A percentile compares a stretch with the other conserved stretches of the same genome.
These are phyloP conservation scores for Magallana ariakensis DNA, from an alignment of 1,140 invertebrate genomes.

Conservation along the genomic window DNA sequence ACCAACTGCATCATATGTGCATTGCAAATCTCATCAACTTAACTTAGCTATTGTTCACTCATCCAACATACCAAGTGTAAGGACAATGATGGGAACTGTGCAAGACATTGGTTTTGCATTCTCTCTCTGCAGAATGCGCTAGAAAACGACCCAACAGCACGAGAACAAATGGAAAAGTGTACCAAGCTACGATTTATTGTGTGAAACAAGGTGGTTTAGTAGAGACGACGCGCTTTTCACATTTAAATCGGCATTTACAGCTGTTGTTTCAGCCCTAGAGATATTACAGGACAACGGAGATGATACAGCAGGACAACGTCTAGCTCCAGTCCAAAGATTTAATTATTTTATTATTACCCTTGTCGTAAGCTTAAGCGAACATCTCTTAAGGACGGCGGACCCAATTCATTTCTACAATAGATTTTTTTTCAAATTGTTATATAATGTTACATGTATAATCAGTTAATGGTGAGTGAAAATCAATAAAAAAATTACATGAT, in stretches of 20 bases:
- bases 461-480: no score
- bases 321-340: constrained; percentile 42
- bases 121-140: background rate
- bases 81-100: constrained; percentile 46
- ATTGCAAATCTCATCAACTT: constrained; percentile 57
- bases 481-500: no score
- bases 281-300: constrained; percentile 31
- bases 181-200: constrained; percentile 25
- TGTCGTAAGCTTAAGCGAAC: constrained; percentile 32
- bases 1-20: constrained; percentile 50
- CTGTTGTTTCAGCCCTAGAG: constrained; percentile 26
- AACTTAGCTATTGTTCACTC: constrained; percentile 51
- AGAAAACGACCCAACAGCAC: background rate
- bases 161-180: constrained; percentile 37
- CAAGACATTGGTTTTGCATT: constrained; percentile 51
- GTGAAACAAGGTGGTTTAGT: background rate
- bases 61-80: constrained; percentile 16
- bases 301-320: constrained; percentile 2
- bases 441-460: no score
- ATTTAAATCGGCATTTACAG: constrained; percentile 43
- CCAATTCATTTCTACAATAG: no score
- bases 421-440: no score
- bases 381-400: no score
- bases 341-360: constrained; percentile 49
- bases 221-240: constrained; percentile 43